A percentile compares a stretch with the other conserved stretches of the same genome.
Conservation (phyloP, 1,140 invertebrate species). For the Conus ventricosus region DNA sequence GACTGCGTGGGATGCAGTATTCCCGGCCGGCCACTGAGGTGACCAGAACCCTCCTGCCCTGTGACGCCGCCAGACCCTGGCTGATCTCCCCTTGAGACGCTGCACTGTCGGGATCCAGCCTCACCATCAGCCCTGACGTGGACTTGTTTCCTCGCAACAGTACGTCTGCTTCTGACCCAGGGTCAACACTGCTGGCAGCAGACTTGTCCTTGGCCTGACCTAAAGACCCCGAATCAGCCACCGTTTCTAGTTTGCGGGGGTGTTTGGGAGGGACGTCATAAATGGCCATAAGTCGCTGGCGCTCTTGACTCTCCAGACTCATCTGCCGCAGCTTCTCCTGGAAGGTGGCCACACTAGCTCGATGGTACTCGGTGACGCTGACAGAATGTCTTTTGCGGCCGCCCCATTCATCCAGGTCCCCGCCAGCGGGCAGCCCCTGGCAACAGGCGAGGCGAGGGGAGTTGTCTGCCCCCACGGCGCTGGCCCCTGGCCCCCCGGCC, state of each 20-base stretch:
- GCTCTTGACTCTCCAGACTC: constrained; percentile 63
- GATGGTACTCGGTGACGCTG: constrained; percentile 64
- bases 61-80: neutral
- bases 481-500: neutral
- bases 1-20: constrained; percentile 30
- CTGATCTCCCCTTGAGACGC: neutral
- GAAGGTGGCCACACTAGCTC: constrained; percentile 50
- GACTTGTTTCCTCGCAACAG: neutral
- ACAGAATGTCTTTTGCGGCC: constrained; percentile 67
- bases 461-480: constrained; percentile 10
- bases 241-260: constrained; percentile 18
- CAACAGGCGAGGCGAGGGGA: constrained; percentile 41
- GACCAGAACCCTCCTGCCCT: neutral
- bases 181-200: neutral
- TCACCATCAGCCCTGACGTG: neutral
- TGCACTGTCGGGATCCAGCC: neutral
- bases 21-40: constrained; percentile 23
- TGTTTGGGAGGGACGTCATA: constrained; percentile 69
- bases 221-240: neutral
- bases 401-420: constrained; percentile 47
- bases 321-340: constrained; percentile 56
- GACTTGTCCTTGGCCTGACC: neutral
- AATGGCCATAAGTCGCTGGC: constrained; percentile 61
- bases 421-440: constrained; percentile 36
- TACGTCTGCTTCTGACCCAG: neutral